Evolutionary conservation across 2,113 vertebrate genomes (phyloP).

Genomic region (Piaya cayana): DNA sequence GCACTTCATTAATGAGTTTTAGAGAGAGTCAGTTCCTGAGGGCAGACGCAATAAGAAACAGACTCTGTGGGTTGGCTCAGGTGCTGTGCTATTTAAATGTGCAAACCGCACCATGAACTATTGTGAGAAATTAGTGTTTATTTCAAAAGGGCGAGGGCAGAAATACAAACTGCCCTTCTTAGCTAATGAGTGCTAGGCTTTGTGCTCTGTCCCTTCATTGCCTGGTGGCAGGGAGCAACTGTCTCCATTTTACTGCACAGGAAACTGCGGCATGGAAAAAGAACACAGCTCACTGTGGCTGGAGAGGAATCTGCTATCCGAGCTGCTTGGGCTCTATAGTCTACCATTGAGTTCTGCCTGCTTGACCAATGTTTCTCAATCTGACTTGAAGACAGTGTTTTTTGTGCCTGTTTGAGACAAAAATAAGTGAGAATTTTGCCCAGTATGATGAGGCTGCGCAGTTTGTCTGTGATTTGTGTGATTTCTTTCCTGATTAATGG

Average conservation of each 20-base stretch:
- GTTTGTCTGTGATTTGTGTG: not conserved
- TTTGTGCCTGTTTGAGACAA: not conserved
- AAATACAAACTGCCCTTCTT: not conserved
- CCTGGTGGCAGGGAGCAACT: not conserved
- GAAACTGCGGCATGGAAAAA: not conserved
- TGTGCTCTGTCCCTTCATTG: not conserved
- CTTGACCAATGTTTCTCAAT: not conserved
- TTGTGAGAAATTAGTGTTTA: not conserved
- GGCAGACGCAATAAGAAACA: not conserved
- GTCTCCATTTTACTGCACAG: not conserved
- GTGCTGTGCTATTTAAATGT: not conserved
- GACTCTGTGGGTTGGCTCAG: not conserved
- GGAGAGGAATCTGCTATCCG: not conserved
- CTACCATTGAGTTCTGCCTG: not conserved
- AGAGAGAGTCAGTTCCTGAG: not conserved
- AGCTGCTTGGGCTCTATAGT: not conserved
- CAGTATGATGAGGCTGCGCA: not conserved
- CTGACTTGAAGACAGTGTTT: not conserved
- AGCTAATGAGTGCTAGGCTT: not conserved
- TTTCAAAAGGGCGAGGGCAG: not conserved
- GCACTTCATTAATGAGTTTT: slow-evolving; percentile 39
- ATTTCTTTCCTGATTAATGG: not conserved
- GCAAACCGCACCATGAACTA: not conserved
- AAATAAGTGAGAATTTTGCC: not conserved
- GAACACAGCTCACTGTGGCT: not conserved